Conservation (phyloP, 2,113 vertebrate genomes). For the Piprites chloris region DNA sequence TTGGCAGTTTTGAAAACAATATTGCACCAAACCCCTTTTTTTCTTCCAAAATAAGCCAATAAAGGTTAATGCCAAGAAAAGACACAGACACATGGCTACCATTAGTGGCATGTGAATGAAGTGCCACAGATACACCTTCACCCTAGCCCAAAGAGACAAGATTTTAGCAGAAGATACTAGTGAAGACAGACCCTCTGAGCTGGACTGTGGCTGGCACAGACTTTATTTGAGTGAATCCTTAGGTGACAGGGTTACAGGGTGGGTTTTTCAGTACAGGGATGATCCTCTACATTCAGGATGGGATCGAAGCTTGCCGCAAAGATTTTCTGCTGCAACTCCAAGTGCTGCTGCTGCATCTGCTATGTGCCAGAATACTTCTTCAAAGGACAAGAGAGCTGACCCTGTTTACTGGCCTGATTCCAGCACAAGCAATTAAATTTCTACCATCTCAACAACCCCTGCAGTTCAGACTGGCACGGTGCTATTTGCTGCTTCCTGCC, state of each 20-base stretch:
- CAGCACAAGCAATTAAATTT: conserved; percentile 50
- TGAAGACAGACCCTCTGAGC: not conserved
- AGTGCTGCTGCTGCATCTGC: not conserved
- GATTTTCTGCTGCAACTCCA: not conserved
- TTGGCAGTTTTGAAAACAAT: not conserved
- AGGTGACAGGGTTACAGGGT: not conserved
- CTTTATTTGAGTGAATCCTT: not conserved
- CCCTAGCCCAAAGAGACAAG: not conserved
- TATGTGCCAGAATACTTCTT: not conserved
- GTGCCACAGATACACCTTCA: not conserved
- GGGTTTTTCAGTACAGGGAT: not conserved
- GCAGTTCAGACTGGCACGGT: not conserved
- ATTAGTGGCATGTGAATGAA: not conserved
- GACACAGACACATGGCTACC: not conserved
- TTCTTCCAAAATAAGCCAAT: not conserved
- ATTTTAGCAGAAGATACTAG: not conserved
- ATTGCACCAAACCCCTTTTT: not conserved
- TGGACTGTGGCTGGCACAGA: too few species aligned
- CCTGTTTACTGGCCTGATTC: conserved; percentile 42
- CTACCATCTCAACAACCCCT: conserved; percentile 2
- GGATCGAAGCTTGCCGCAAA: not conserved
- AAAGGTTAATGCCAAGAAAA: not conserved
- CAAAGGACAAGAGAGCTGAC: conserved; percentile 29
- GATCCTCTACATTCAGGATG: not conserved
- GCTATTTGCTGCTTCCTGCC: not conserved